Base-by-base conservation (phyloP, 2,113 vertebrate species). In the Seriola rivoliana region DNA sequence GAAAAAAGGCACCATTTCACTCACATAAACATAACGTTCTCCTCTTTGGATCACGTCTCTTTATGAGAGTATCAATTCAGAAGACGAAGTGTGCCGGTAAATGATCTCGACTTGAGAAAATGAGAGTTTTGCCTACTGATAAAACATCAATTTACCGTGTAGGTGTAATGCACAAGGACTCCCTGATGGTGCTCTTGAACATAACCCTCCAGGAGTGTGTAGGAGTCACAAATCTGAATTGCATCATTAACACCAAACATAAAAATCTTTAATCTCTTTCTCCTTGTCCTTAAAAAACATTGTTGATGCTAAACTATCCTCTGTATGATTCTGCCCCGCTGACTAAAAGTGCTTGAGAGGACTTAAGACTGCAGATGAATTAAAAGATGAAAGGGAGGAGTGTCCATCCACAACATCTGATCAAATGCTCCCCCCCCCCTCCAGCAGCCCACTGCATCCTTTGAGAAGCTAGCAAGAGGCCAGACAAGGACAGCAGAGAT, bases 171-270 rank as follows among this genome's bases (percentile, higher is more conserved):
- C 78, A 65, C 34, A 29, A 21, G 40, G 5, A 34, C 54, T 81
- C 75, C 64, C 60, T 75, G 78, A 87, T 66, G 62, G 29, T 46
- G 70, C 74, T 88, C 86, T 85, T 86, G 58, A 88, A 83, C 75
- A 85, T 58, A 74, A 84, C 73, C 82, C 82, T 86, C 19, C 57
- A 74, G 77, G 81, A 89, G 87, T 54, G 86, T 78, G 81, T 82
- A 75, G 76, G 85, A 86, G 85, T 84, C 69, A 70, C 72, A 81
- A 74, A 80, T 86, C 87, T 75, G 87, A 89, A 90, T 65, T 78
- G 77, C 83, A 83, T 85, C 86, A 91, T 89, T 92, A 91, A 86
- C 79, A 54, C 9, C 38, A 46, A 68, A 86, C 82, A 84, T 79
- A 75, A 82, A 65, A 78, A 85, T 62, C 44, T 86, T 85, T 85